Evolutionary conservation across 2,797 vertebrate genomes (phyloP).

Genomic region (Diplodus puntazzo): DNA sequence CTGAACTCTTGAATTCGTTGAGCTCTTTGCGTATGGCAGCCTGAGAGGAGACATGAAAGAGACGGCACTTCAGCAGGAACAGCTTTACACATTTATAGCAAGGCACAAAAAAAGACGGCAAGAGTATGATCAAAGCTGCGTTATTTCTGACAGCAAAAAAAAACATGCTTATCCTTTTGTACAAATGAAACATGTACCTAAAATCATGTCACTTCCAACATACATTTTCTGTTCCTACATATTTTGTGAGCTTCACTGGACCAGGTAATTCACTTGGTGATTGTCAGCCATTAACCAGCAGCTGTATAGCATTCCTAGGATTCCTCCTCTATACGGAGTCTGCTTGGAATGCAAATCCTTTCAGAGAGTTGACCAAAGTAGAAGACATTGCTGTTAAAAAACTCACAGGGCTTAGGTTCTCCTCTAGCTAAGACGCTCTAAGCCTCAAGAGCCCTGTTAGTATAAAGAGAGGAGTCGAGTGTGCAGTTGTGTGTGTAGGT

Average conservation of each 20-base stretch:
- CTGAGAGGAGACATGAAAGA: constrained; percentile 77
- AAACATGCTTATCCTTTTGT: background rate
- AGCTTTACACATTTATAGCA: constrained; percentile 14
- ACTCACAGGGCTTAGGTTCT: background rate
- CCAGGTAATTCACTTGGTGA: constrained; percentile 31
- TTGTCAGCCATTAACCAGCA: constrained; percentile 9
- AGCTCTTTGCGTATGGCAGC: constrained; percentile 98
- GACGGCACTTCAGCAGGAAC: constrained; percentile 15
- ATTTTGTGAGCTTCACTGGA: constrained; percentile 36
- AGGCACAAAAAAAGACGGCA: constrained; percentile 1
- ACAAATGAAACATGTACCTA: background rate
- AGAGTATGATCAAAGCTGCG: constrained; percentile 19
- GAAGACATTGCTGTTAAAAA: constrained; percentile 10
- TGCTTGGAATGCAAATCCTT: constrained; percentile 65
- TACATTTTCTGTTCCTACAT: background rate
- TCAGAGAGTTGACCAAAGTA: constrained; percentile 8
- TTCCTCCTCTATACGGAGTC: constrained; percentile 40
- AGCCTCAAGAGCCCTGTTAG: background rate
- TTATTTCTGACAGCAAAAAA: background rate
- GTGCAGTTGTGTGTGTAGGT: background rate
- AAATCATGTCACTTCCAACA: background rate
- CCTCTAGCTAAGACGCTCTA: constrained; percentile 2
- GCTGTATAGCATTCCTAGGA: constrained; percentile 44
- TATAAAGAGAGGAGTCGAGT: background rate
- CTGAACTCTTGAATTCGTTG: constrained; percentile 97